Conservation (phyloP, 2,888 invertebrate species). For the Sicus ferrugineus region DNA sequence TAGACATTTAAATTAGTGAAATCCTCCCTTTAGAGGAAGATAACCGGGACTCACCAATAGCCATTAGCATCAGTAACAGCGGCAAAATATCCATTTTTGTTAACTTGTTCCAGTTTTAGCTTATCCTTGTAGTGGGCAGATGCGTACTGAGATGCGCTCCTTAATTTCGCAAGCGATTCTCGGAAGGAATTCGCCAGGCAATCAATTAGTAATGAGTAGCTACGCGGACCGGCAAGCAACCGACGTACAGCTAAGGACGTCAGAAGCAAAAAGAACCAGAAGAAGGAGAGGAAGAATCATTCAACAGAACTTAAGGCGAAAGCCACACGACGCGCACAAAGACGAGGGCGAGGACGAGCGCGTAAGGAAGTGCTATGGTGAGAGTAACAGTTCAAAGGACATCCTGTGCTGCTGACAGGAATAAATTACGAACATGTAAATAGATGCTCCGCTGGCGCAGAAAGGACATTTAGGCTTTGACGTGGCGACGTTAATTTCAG, state of each 20-base stretch:
- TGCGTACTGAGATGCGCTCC: not conserved
- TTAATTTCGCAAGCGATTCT: not conserved
- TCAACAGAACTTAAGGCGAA: not conserved
- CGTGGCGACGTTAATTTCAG: no score
- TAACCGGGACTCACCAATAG: conserved; percentile 1
- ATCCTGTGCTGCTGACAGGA: conserved; percentile 30
- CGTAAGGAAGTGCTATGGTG: no score
- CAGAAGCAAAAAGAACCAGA: no score
- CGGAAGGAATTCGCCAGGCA: not conserved
- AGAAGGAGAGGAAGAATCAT: not conserved
- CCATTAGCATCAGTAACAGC: not conserved
- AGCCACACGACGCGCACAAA: not conserved
- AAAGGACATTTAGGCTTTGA: not conserved
- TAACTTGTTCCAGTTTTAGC: not conserved
- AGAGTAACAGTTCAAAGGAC: conserved; percentile 30
- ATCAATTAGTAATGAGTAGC: not conserved
- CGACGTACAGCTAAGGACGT: no score
- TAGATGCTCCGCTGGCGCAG: conserved; percentile 12
- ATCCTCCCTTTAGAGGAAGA: no score
- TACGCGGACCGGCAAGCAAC: not conserved
- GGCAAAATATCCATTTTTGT: conserved; percentile 14
- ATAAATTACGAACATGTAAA: conserved; percentile 35
- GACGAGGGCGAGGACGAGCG: no score
- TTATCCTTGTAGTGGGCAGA: not conserved
- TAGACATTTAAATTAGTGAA: no score